Conservation (phyloP, 2,888 invertebrate genomes). For the Meganola albula region DNA sequence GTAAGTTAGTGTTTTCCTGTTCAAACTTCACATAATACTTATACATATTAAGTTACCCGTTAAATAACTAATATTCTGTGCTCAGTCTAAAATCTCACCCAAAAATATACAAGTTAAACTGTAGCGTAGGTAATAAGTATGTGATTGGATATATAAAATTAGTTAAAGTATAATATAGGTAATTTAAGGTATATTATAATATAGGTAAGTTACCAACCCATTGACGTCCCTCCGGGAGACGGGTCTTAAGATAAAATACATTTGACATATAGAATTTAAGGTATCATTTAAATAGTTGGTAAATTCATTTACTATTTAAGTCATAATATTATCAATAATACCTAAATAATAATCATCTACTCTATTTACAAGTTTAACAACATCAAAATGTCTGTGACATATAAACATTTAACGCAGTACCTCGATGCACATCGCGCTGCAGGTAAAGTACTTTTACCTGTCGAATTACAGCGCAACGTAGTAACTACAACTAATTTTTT, state of each 20-base stretch:
- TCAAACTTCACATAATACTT: too few relatives aligned
- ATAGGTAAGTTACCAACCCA: too few relatives aligned
- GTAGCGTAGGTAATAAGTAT: conserved; percentile 18
- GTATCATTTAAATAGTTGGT: too few relatives aligned
- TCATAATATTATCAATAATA: conserved; percentile 32
- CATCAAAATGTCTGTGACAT: conserved; percentile 40
- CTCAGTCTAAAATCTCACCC: conserved; percentile 54
- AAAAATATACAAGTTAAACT: conserved; percentile 26
- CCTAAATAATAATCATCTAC: conserved; percentile 33
- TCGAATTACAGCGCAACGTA: conserved; percentile 18
- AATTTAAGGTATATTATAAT: too few relatives aligned
- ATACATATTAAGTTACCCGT: conserved; percentile 31
- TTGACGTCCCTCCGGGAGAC: too few relatives aligned
- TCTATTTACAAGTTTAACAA: conserved; percentile 52
- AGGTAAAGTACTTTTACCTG: conserved; percentile 14
- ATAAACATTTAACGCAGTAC: conserved; percentile 34
- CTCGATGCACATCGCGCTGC: conserved; percentile 15
- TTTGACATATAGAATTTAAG: too few relatives aligned
- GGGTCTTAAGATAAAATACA: too few relatives aligned
- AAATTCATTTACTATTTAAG: too few relatives aligned
- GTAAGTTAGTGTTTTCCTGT: too few relatives aligned
- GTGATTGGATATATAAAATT: too few relatives aligned
- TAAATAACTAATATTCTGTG: conserved; percentile 33
- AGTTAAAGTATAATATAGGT: too few relatives aligned
- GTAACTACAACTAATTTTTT: conserved; percentile 14